A percentile compares a stretch with the other conserved stretches of the same genome.
Conservation (phyloP, 2,113 vertebrate genomes). For the Meriones unguiculatus region DNA sequence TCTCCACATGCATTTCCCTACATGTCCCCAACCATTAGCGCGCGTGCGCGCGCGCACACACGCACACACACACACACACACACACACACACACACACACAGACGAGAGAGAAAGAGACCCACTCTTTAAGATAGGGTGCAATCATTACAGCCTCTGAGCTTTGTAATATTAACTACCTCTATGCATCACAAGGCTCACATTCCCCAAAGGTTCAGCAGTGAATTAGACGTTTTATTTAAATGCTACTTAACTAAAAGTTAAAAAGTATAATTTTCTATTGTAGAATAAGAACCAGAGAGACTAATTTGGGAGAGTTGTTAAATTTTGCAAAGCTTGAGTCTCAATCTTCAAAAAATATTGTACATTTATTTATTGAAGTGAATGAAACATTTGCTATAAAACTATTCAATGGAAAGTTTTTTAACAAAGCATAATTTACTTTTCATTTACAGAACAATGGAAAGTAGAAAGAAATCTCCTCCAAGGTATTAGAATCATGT, state of each 20-base stretch:
- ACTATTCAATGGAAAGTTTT: conserved; percentile 78
- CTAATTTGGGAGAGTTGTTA: conserved; percentile 82
- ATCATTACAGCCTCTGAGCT: conserved; percentile 65
- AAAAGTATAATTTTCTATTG: conserved; percentile 84
- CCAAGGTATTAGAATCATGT: conserved; percentile 79
- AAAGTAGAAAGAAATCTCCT: conserved; percentile 83
- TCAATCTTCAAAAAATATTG: conserved; percentile 79
- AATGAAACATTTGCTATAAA: conserved; percentile 83
- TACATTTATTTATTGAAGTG: conserved; percentile 83
- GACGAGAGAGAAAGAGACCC: not conserved
- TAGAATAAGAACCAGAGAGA: conserved; percentile 81
- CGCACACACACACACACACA: not conserved
- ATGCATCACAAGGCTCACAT: conserved; percentile 73
- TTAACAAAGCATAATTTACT: conserved; percentile 84
- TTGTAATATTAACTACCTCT: conserved; percentile 71
- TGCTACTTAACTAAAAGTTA: conserved; percentile 83
- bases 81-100: not conserved
- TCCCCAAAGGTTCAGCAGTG: conserved; percentile 75
- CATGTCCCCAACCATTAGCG: not conserved
- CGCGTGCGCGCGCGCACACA: not conserved
- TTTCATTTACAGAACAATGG: conserved; percentile 83
- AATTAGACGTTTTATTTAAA: conserved; percentile 85
- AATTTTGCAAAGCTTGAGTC: conserved; percentile 80
- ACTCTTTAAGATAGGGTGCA: conserved; percentile 44
- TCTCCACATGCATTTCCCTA: not conserved